Evolutionary conservation across 1,140 invertebrate species (phyloP), one percentile per base, ranked within the genome.

Genomic region (Xylocopa sonorina): DNA sequence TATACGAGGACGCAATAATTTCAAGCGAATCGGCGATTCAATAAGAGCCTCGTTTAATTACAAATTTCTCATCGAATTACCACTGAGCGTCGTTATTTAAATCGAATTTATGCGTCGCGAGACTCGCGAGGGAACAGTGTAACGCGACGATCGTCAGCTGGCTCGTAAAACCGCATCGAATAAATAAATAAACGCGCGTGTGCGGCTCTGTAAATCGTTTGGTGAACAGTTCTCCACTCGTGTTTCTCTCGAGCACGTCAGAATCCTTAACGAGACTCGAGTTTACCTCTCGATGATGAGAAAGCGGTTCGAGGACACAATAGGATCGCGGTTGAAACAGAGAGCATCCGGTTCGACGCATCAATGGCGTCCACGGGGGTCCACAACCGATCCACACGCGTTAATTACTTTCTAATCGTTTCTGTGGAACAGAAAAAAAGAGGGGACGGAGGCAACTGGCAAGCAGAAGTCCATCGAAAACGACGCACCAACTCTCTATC

Each of bases 331-430:
- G 29, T 21, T 12, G 73, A 68, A 48, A 29, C 16, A 62, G 43
- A 16, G 66, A 80, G 63, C 66, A 84, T 80, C 82, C 83, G 82
- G 82, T 72, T n/a, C n/a, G 58, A 55, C 38, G 72, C 60, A 84
- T 84, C 53, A 73, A 77, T 71, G 16, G 55, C 21, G 64, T 55
- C 86, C 43, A 51, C 58, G 73, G 85, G 86, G 75, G 79, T 77
- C 53, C 16, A 57, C 43, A 32, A 58, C 21, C 43, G 71, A 83
- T 80, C 66, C 41, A 51, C 41, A 51, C 60, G 72, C 62, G 78
- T 57, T 85, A 85, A 85, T 84, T 84, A 74, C 83, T 85, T 84
- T 81, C 83, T 81, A 84, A 85, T 84, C 82, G 63, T 51, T 60
- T 32, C 50, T 81, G 68, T 43, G 63, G 18, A 3, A 60, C 58